These are phyloP conservation scores for Taenaris catops DNA, from an alignment of 2,888 invertebrate genomes.

Conservation along the genomic window DNA sequence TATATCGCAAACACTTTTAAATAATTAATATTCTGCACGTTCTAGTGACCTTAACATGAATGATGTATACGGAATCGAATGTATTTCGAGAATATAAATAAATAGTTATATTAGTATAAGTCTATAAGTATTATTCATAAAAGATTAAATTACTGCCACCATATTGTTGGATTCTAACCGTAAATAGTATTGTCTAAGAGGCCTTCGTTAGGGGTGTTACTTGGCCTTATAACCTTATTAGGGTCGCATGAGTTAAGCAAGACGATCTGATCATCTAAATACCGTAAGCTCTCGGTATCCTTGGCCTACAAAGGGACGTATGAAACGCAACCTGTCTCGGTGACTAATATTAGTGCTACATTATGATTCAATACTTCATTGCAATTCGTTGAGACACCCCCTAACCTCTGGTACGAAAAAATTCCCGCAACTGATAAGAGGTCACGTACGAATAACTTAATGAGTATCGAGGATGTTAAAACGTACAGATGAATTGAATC, in stretches of 20 bases:
- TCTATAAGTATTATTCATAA: no score
- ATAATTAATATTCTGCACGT: no score
- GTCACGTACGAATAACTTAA: constrained; percentile 37
- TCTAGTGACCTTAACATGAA: no score
- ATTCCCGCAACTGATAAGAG: constrained; percentile 49
- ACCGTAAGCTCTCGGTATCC: constrained; percentile 5
- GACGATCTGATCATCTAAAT: neutral
- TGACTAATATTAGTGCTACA: constrained; percentile 15
- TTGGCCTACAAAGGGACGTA: constrained; percentile 11
- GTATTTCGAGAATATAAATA: no score
- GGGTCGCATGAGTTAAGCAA: constrained; percentile 1
- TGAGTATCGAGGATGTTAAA: constrained; percentile 30
- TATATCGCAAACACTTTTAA: no score
- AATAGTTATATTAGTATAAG: neutral
- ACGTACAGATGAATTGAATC: constrained; percentile 41
- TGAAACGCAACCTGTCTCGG: constrained; percentile 6
- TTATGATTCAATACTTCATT: constrained; percentile 20
- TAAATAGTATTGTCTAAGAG: no score
- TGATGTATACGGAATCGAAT: no score
- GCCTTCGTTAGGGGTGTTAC: no score
- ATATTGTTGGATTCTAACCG: no score
- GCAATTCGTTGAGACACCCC: constrained; percentile 18
- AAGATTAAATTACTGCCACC: no score
- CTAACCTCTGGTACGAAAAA: constrained; percentile 21
- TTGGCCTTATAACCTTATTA: constrained; percentile 1